Conservation (phyloP, 92 coral and sea anemone species). For the Paragorgia papillata region DNA sequence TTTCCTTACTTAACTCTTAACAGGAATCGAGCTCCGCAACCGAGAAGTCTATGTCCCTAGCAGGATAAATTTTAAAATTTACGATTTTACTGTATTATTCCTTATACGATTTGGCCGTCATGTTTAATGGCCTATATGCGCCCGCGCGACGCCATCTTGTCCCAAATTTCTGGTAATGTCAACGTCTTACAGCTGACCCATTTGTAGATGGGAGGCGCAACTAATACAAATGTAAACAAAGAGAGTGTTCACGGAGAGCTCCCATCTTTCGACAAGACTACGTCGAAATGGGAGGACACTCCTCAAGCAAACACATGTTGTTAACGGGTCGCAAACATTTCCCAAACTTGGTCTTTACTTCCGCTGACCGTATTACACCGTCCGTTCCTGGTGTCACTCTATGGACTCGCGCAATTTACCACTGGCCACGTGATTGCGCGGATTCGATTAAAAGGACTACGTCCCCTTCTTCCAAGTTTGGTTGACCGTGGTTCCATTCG, state of each 20-base stretch:
- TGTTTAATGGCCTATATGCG: too few species aligned
- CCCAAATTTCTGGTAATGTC: too few species aligned
- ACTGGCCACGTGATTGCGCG: slow-evolving; percentile 43
- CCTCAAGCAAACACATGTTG: slow-evolving; percentile 50
- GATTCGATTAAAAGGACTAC: slow-evolving; percentile 50
- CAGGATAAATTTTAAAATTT: too few species aligned
- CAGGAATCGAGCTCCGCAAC: too few species aligned
- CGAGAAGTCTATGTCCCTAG: too few species aligned
- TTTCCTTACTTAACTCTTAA: too few species aligned
- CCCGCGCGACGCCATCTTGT: too few species aligned
- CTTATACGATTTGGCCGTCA: too few species aligned
- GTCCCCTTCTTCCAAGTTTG: slow-evolving; percentile 49
- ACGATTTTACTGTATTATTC: too few species aligned
- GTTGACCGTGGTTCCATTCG: slow-evolving; percentile 16
- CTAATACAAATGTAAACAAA: too few species aligned
- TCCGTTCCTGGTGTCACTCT: slow-evolving; percentile 50
- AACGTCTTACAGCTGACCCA: too few species aligned
- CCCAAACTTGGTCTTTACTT: slow-evolving; percentile 46
- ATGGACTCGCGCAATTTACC: slow-evolving; percentile 48
- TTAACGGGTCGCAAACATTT: slow-evolving; percentile 32
- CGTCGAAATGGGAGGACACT: slow-evolving; percentile 10
- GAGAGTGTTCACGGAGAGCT: not conserved
- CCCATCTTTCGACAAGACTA: slow-evolving; percentile 9
- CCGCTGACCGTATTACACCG: slow-evolving; percentile 45
- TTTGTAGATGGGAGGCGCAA: too few species aligned